phyloP scores from a whole-genome alignment of 1,140 invertebrate genomes.

The Camponotus floridanus region DNA sequence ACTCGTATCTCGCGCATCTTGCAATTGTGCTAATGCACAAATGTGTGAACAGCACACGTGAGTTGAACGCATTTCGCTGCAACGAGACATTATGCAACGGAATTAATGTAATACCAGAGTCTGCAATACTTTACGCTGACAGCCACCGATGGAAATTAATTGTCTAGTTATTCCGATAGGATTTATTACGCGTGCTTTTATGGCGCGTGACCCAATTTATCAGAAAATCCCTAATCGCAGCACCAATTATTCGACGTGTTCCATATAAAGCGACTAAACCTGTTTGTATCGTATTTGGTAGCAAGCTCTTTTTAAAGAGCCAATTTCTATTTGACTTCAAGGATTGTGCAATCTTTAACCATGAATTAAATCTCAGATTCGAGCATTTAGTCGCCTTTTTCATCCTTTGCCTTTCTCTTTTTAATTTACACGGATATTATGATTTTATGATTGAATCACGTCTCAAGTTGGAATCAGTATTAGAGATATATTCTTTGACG shows the following conservation, averaged over 20 bases:
- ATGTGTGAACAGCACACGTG: constrained; percentile 2
- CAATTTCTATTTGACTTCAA: constrained; percentile 29
- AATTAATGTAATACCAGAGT: constrained; percentile 19
- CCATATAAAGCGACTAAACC: constrained; percentile 55
- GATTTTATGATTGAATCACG: neutral
- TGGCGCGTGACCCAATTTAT: constrained; percentile 47
- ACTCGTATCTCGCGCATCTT: neutral
- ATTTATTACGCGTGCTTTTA: constrained; percentile 51
- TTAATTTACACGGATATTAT: neutral
- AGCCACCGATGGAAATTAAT: constrained; percentile 50
- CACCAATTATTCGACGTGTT: constrained; percentile 52
- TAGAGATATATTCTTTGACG: neutral
- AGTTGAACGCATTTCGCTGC: constrained; percentile 22
- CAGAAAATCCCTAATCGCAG: constrained; percentile 54
- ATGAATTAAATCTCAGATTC: constrained; percentile 36
- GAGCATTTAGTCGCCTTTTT: neutral
- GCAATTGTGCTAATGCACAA: neutral
- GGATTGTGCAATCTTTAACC: constrained; percentile 48
- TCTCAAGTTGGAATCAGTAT: neutral
- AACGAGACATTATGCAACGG: constrained; percentile 46
- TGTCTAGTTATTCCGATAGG: constrained; percentile 17
- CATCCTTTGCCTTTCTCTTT: neutral
- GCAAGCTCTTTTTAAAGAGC: constrained; percentile 27
- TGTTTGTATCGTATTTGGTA: constrained; percentile 58
- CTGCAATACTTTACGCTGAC: neutral